Base-by-base conservation (phyloP, 2,113 vertebrate genomes). In the Okapia johnstoni region DNA sequence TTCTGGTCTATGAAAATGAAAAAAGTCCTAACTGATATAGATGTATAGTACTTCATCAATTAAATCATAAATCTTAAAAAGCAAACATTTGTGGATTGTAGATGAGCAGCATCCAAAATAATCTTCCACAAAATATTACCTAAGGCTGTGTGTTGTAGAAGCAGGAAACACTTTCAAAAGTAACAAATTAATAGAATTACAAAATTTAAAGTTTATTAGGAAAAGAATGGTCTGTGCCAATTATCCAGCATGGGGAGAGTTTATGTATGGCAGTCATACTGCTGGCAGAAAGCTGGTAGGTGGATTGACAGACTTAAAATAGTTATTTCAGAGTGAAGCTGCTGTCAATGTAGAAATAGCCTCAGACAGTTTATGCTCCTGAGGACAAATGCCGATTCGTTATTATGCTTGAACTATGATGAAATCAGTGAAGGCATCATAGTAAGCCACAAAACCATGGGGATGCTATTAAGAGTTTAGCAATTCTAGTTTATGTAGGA, bases 391-490 rank as follows among this genome's bases (percentile, higher is more conserved):
- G 88, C 88, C 83, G 81, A 92, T 96, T 96, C 30, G 33, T 98
- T 97, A 92, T 97, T 96, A 89, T 97, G 93, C 90, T 96, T 97
- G 88, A 96, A 95, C 90, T 94, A 83, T 95, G 94, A 97, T 96
- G 93, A 97, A 96, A 77, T 97, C 92, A 60, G 54, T 79, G 33
- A 94, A 96, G 91, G 83, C 93, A 80, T 85, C 16, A 0, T 66
- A 93, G 88, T 76, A 95, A 84, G 93, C 91, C 93, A 77, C 15
- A 80, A 96, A 97, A 87, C 96, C 93, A 81, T 95, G 88, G 97
- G 96, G 97, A 93, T 97, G 90, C 97, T 98, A 95, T 98, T 96
- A 98, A 94, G 85, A 96, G 90, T 94, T 95, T 85, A 96, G 70
- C 88, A 97, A 94, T 97, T 97, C 95, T 90, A 89, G 90, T 95